Evolutionary conservation across 2,113 vertebrate genomes (phyloP).

Genomic region (Melozone crissalis): DNA sequence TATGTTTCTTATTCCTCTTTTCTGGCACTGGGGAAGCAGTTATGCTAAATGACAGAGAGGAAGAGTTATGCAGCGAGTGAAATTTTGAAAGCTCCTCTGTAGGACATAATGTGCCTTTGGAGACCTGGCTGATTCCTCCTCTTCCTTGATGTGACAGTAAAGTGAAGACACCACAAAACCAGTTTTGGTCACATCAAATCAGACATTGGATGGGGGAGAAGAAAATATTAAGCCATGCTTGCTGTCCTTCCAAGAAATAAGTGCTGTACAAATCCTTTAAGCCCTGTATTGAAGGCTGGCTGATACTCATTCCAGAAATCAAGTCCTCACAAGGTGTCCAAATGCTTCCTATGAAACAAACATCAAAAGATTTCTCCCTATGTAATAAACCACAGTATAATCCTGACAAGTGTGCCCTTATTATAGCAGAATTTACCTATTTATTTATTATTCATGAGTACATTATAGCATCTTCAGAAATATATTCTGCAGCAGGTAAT

Average conservation of each 20-base stretch:
- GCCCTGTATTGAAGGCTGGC: not conserved
- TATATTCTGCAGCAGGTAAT: constrained; percentile 3
- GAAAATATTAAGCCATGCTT: not conserved
- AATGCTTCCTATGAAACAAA: not conserved
- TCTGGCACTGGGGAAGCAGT: not conserved
- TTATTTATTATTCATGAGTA: constrained; percentile 32
- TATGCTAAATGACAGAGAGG: not conserved
- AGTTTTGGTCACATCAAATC: not conserved
- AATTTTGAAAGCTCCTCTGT: not conserved
- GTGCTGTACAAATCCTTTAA: not conserved
- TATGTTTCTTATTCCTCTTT: not conserved
- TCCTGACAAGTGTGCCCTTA: not conserved
- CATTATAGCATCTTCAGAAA: not conserved
- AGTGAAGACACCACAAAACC: not conserved
- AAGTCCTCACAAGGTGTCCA: not conserved
- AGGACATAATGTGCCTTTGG: not conserved
- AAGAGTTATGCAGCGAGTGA: not conserved
- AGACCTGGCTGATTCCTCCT: not conserved
- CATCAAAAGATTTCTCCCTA: not conserved
- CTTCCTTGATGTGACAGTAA: not conserved
- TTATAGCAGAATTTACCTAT: constrained; percentile 11
- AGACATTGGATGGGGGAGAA: not conserved
- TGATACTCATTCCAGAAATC: not conserved
- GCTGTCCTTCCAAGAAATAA: not conserved
- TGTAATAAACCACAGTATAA: not conserved